A percentile compares a stretch with the other conserved stretches of the same genome.
These are phyloP conservation scores for Embiotoca jacksoni DNA, from an alignment of 2,113 vertebrate species.

Conservation along the genomic window DNA sequence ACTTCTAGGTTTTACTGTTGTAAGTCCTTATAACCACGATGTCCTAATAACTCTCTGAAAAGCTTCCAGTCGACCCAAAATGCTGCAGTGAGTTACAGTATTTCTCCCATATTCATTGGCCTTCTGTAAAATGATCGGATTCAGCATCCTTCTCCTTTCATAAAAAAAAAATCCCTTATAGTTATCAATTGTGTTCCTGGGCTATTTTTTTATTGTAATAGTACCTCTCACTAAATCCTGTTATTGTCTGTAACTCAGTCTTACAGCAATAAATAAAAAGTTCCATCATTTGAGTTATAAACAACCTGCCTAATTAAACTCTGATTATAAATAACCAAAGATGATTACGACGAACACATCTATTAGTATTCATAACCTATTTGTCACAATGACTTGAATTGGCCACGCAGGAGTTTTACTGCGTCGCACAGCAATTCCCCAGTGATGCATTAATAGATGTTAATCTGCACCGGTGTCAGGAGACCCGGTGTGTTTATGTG, in stretches of 20 bases:
- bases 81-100: too few species aligned
- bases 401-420: slow-evolving; percentile 18
- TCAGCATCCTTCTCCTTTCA: too few species aligned
- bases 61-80: too few species aligned
- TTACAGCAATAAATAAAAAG: background rate
- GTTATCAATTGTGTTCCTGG: too few species aligned
- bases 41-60: too few species aligned
- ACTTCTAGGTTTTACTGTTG: too few species aligned
- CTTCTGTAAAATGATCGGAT: too few species aligned
- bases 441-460: slow-evolving; percentile 41
- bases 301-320: slow-evolving; percentile 31
- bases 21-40: too few species aligned
- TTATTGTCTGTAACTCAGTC: background rate
- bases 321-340: slow-evolving; percentile 18
- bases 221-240: too few species aligned
- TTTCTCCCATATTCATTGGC: too few species aligned
- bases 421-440: slow-evolving; percentile 10
- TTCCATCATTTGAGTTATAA: background rate
- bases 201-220: too few species aligned
- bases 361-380: slow-evolving; percentile 63
- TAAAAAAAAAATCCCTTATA: too few species aligned
- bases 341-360: slow-evolving; percentile 35
- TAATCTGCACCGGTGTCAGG: slow-evolving; percentile 61
- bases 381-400: slow-evolving; percentile 52
- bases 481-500: slow-evolving; percentile 42